These are phyloP conservation scores for Papilio gigon DNA, from an alignment of 2,888 invertebrate genomes.

Conservation along the genomic window DNA sequence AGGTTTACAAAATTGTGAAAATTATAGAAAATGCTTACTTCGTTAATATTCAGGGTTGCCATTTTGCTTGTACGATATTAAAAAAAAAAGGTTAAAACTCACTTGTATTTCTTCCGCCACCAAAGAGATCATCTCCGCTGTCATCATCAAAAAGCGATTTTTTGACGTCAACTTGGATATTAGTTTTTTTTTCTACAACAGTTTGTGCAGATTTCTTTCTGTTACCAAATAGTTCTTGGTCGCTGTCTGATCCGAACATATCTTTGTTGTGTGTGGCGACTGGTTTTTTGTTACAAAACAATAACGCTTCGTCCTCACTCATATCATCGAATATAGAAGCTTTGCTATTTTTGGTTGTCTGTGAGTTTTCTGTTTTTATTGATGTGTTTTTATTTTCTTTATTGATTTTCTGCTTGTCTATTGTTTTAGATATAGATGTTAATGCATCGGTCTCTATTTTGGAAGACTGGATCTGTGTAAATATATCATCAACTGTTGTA, in stretches of 20 bases:
- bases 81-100: slow-evolving; percentile 42
- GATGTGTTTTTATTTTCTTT: slow-evolving; percentile 24
- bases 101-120: slow-evolving; percentile 56
- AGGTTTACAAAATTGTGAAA: too few relatives aligned
- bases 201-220: slow-evolving; percentile 43
- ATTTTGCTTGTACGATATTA: background rate
- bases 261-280: slow-evolving; percentile 45
- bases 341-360: slow-evolving; percentile 43
- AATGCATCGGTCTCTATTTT: slow-evolving; percentile 1
- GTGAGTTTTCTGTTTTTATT: slow-evolving; percentile 29
- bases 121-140: slow-evolving; percentile 68
- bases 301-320: slow-evolving; percentile 64
- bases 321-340: slow-evolving; percentile 62
- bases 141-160: slow-evolving; percentile 68
- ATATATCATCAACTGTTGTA: slow-evolving; percentile 45
- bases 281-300: slow-evolving; percentile 58
- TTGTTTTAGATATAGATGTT: slow-evolving; percentile 13
- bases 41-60: background rate
- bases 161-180: slow-evolving; percentile 49
- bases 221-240: slow-evolving; percentile 64
- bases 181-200: slow-evolving; percentile 39
- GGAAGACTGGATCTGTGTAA: slow-evolving; percentile 28
- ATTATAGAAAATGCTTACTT: too few relatives aligned
- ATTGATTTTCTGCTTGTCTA: slow-evolving; percentile 33
- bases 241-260: slow-evolving; percentile 69